Conservation (phyloP, 2,888 invertebrate species). For the Agrotis segetum region DNA sequence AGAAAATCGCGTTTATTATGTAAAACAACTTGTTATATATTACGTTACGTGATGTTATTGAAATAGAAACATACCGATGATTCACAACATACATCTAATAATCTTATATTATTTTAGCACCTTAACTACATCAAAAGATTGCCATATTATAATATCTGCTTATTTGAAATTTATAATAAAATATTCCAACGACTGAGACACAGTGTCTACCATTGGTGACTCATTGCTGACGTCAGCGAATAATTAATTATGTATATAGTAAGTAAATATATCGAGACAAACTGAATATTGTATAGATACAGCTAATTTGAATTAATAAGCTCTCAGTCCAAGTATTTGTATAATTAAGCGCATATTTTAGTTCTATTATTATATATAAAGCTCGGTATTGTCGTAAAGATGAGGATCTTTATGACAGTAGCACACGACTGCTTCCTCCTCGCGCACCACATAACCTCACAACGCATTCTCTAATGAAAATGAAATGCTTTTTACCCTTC, state of each 20-base stretch:
- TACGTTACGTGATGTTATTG: conserved; percentile 38
- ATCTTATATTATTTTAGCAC: not conserved
- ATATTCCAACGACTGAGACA: conserved; percentile 58
- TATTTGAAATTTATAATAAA: conserved; percentile 41
- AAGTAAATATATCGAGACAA: conserved; percentile 28
- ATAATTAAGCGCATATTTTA: conserved; percentile 46
- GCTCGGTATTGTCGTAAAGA: conserved; percentile 46
- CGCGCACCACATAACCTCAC: conserved; percentile 40
- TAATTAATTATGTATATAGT: conserved; percentile 43
- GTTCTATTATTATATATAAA: conserved; percentile 41
- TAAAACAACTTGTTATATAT: conserved; percentile 42
- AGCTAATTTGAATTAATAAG: conserved; percentile 54
- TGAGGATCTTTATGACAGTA: conserved; percentile 55
- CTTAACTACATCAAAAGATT: conserved; percentile 17
- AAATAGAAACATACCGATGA: conserved; percentile 47
- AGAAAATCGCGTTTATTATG: conserved; percentile 21
- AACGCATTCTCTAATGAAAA: conserved; percentile 34
- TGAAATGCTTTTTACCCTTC: conserved; percentile 34
- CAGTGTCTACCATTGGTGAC: conserved; percentile 60
- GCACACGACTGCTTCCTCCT: conserved; percentile 48
- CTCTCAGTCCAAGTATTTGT: conserved; percentile 32
- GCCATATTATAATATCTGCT: conserved; percentile 29
- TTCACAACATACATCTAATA: conserved; percentile 28
- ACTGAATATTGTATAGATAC: conserved; percentile 34
- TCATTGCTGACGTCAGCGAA: conserved; percentile 63